A percentile compares a stretch with the other conserved stretches of the same genome.
Conservation (phyloP, 1,140 invertebrate genomes). For the Philopotamus ludificatus region DNA sequence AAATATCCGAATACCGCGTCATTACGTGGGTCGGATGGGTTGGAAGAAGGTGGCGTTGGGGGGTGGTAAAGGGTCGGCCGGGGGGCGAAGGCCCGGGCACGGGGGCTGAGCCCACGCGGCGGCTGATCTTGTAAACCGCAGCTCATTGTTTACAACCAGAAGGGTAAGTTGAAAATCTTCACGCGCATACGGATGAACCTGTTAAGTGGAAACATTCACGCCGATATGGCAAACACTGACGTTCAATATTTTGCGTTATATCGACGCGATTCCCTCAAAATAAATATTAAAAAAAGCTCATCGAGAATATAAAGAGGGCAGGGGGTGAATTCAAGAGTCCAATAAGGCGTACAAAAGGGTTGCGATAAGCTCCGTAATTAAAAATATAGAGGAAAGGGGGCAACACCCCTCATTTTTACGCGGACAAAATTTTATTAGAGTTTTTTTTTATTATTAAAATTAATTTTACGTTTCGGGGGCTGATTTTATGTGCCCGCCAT, state of each 20-base stretch:
- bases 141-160: constrained; percentile 27
- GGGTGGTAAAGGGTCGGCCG: constrained; percentile 6
- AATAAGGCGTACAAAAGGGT: constrained; percentile 27
- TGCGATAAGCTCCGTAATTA: constrained; percentile 33
- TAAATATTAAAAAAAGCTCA: no score
- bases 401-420: background rate
- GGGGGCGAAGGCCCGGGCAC: background rate
- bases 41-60: background rate
- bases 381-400: constrained; percentile 25
- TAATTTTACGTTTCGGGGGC: constrained; percentile 19
- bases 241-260: no score
- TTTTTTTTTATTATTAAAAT: constrained; percentile 23
- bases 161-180: constrained; percentile 25
- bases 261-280: no score
- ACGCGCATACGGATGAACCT: constrained; percentile 22
- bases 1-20: constrained; percentile 25
- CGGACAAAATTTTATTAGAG: background rate
- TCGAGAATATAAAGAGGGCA: no score
- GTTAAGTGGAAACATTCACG: constrained; percentile 26
- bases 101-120: background rate
- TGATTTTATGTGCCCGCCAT: background rate
- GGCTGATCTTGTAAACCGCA: constrained; percentile 26
- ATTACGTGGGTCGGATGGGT: constrained; percentile 15
- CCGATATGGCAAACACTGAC: no score
- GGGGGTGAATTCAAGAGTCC: no score